Evolutionary conservation across 2,888 invertebrate species (phyloP).

Genomic region (Hirtodrosophila histrioides): DNA sequence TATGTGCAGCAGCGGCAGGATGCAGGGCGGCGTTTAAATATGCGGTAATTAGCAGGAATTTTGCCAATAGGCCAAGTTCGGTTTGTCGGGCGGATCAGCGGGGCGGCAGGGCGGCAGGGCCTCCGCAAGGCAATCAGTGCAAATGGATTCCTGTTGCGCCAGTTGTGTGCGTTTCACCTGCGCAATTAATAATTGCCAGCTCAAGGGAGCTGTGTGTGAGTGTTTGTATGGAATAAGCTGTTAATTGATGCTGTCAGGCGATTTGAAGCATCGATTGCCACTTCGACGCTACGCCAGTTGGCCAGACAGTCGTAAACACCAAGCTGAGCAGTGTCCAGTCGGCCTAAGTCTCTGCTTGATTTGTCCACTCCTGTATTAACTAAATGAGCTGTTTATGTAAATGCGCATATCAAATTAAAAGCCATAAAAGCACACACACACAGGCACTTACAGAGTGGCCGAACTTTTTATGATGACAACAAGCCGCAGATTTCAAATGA

Average conservation of each 20-base stretch:
- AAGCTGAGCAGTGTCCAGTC: conserved; percentile 26
- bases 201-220: conserved; percentile 19
- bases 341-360: conserved; percentile 37
- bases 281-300: conserved; percentile 12
- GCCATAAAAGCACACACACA: conserved; percentile 61
- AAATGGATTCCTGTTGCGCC: conserved; percentile 59
- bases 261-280: conserved; percentile 35
- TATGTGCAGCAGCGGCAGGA: conserved; percentile 10
- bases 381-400: conserved; percentile 77
- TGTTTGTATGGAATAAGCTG: conserved; percentile 20
- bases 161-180: conserved; percentile 23
- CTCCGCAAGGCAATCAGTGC: conserved; percentile 65
- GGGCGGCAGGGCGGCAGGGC: no score
- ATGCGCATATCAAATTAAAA: conserved; percentile 73
- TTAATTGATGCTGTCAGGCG: conserved; percentile 37
- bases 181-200: conserved; percentile 50
- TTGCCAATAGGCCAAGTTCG: conserved; percentile 45
- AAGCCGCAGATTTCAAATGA: conserved; percentile 64
- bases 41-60: conserved; percentile 66
- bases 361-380: conserved; percentile 66
- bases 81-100: neutral
- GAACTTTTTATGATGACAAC: conserved; percentile 53
- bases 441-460: neutral
- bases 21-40: conserved; percentile 34
- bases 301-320: conserved; percentile 1